These are phyloP conservation scores for Aphidius gifuensis DNA, from an alignment of 1,140 invertebrate genomes.

Conservation along the genomic window DNA sequence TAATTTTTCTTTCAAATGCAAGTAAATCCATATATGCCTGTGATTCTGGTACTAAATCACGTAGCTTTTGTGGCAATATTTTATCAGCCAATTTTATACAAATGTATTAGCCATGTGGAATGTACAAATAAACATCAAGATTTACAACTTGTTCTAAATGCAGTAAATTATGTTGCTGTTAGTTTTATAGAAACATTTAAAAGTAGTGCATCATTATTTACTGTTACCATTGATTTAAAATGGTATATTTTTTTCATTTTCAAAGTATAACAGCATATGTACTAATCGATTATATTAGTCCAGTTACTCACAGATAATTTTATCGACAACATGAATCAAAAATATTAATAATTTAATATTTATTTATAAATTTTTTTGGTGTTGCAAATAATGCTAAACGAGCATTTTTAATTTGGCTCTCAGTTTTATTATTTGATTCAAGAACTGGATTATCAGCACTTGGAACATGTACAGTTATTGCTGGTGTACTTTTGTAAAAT, in stretches of 20 bases:
- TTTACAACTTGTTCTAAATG: conserved; percentile 72
- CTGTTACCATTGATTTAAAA: conserved; percentile 76
- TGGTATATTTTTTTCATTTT: conserved; percentile 81
- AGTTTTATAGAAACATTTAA: conserved; percentile 87
- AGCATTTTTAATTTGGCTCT: conserved; percentile 81
- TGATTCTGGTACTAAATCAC: conserved; percentile 96
- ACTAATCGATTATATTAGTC: conserved; percentile 82
- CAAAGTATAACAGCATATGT: conserved; percentile 86
- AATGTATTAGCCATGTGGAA: conserved; percentile 73
- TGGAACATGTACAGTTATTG: conserved; percentile 72
- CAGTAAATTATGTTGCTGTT: conserved; percentile 80
- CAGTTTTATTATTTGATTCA: conserved; percentile 73
- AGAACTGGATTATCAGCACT: conserved; percentile 74
- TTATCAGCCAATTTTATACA: conserved; percentile 92
- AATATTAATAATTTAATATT: not conserved
- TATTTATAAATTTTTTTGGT: conserved; percentile 51
- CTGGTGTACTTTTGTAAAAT: conserved; percentile 78
- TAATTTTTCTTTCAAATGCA: conserved; percentile 94
- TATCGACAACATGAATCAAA: conserved; percentile 11
- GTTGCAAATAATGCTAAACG: conserved; percentile 84
- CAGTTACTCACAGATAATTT: conserved; percentile 78
- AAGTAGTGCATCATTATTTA: conserved; percentile 81
- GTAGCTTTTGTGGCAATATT: conserved; percentile 93
- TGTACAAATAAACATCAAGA: conserved; percentile 65
- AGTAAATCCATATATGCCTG: conserved; percentile 99